Evolutionary conservation across 92 coral and sea anemone genomes (phyloP).

Genomic region (Epizoanthus rinbou): DNA sequence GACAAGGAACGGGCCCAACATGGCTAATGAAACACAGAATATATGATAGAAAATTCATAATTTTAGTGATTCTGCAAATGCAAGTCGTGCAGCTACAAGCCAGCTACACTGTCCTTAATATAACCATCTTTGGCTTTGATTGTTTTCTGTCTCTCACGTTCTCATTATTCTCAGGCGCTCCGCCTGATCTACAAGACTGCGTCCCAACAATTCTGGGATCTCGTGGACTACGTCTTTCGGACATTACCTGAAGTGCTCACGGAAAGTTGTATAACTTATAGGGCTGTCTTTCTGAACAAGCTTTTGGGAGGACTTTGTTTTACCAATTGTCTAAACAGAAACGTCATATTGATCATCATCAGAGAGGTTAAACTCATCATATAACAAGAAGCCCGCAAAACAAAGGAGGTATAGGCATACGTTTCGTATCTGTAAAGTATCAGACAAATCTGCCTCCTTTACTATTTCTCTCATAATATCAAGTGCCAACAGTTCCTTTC

Average conservation of each 20-base stretch:
- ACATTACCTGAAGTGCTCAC: neutral
- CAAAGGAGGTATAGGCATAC: constrained; percentile 52
- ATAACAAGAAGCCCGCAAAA: constrained; percentile 55
- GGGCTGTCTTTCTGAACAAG: neutral
- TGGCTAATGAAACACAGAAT: no score
- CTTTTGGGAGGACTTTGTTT: constrained; percentile 9
- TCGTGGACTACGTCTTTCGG: neutral
- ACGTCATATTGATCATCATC: no score
- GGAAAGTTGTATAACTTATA: neutral
- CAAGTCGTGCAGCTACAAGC: constrained; percentile 11
- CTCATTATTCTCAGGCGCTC: no score
- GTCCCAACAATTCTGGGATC: neutral
- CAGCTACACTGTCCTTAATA: neutral
- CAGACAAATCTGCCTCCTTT: constrained; percentile 42
- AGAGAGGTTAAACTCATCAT: no score
- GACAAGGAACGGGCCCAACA: no score
- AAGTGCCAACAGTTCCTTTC: constrained; percentile 53
- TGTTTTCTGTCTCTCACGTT: neutral
- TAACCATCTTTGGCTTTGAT: constrained; percentile 36
- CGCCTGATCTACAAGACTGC: no score
- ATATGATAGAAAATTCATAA: no score
- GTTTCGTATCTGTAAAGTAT: constrained; percentile 43
- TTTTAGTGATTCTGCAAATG: neutral
- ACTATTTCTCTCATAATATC: constrained; percentile 43
- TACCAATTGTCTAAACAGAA: constrained; percentile 7